Evolutionary conservation across 2,888 invertebrate genomes (phyloP), one percentile per base, ranked within the genome.

Genomic region (Phortica magna): DNA sequence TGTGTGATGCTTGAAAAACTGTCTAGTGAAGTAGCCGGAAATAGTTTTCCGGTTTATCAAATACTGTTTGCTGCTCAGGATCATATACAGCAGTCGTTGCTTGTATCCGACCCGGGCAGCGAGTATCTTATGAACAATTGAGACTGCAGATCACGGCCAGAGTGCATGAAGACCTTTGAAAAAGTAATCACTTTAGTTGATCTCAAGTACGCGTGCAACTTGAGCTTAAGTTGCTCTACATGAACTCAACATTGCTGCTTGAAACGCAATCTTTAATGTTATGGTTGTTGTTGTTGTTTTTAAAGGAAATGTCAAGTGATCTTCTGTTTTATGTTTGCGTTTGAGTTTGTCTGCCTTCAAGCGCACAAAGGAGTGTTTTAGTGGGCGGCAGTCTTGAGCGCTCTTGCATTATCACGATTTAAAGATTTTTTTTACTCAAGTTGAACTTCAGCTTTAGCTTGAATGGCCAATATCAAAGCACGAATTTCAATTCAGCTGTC

Each of bases 381-480:
- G 31, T 31, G 31, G 31, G 31, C 31, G 31, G 31, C 41, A 68
- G 12, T 39, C 9, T 12, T 19, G 12, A 75, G 22, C 70, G 14
- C 31, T 17, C 41, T 22, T 19, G 12, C 74, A 65, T 48, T 67
- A 17, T 67, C 43, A 43, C 17, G 41, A 41, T 9, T 14, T 59
- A 19, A 9, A n/a, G 59, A 57, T 57, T 57, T 7, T 57, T 71
- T 71, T 59, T 43, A 42, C 68, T 70, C 55, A 65, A 65, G 65
- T 65, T 57, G 71, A 22, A 71, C 71, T 71, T 55, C 72, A 72
- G 55, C 71, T 71, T 55, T 57, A 72, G n/a, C 42, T 42, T 73
- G 59, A 59, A 17, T 73, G 41, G 72, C 72, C 72, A 73, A 73
- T 73, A 59, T 73, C n/a, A 31, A 55, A 73, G 59, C 72, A 73